Base-by-base conservation (phyloP, 2,888 invertebrate genomes). In the Silvanus unidentatus region DNA sequence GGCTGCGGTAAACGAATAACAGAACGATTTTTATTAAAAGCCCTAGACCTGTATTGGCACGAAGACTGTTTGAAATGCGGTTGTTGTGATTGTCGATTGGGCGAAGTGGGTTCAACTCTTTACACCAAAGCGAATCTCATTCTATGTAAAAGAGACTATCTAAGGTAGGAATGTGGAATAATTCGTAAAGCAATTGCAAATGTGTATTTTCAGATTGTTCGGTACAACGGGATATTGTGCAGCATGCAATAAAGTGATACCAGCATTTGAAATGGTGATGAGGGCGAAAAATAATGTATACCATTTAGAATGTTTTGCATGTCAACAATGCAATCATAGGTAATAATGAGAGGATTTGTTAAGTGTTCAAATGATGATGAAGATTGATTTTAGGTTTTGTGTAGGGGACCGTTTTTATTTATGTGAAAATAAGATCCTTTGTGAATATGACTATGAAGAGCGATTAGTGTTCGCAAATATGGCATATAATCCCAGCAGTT, bases 251-350 rank as follows among this genome's bases (percentile, higher is more conserved):
- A 92, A 93, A 79, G 86, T 86, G 69, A 93, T 93, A 72, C 92
- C 92, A 50, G 91, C 93, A 55, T 93, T 92, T 74, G 93, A 93
- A 76, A 90, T 93, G 91, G 93, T 93, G 63, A 93, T 94, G 93
- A 79, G 91, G 71, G 92, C 91, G 56, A 85, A 88, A 73, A 86
- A 85, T 66, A 91, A 92, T 73, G 92, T 93, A 54, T 93, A 93
- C 76, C 93, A 93, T 75, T 79, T 93, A 73, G 92, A 93, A 73
- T 93, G 93, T 72, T 93, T 93, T 72, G 91, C 92, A 60, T 93
- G 93, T 77, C 92, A 92, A 73, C 90, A 92, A 71, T 93, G 93
- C 74, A 90, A 88, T 77, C 91, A 92, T 77, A 89, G 92, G 92
- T 92, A 72, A 73, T 69, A 46, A 10, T 28, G 10, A 28, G 28